A percentile compares a stretch with the other conserved stretches of the same genome.
Evolutionary conservation across 2,888 invertebrate species (phyloP).

Genomic region (Maniola hyperantus): DNA sequence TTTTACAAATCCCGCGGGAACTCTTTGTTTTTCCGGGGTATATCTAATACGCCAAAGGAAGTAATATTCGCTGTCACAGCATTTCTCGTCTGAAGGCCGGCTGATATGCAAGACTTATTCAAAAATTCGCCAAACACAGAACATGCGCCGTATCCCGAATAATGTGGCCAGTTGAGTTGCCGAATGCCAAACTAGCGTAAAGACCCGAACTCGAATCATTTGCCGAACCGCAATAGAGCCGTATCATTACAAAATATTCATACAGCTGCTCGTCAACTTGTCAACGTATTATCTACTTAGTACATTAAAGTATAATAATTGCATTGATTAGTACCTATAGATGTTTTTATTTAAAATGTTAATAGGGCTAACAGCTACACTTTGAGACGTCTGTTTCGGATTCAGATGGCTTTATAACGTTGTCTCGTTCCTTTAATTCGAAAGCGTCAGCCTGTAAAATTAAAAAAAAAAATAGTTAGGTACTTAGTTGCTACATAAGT

Average conservation of each 20-base stretch:
- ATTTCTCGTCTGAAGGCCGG: too few species aligned
- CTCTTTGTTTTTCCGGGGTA: too few species aligned
- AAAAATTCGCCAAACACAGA: too few species aligned
- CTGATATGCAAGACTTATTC: too few species aligned
- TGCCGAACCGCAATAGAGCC: too few species aligned
- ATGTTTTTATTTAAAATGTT: not conserved
- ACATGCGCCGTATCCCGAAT: too few species aligned
- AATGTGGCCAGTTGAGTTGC: too few species aligned
- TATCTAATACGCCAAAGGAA: too few species aligned
- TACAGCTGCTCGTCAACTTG: not conserved
- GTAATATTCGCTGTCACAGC: too few species aligned
- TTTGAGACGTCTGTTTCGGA: constrained; percentile 77
- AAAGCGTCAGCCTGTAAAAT: constrained; percentile 76
- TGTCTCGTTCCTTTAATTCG: constrained; percentile 75
- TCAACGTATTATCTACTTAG: not conserved
- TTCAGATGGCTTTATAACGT: constrained; percentile 75
- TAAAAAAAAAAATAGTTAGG: not conserved
- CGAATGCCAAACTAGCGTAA: too few species aligned
- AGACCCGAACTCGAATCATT: too few species aligned
- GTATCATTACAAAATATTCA: not conserved
- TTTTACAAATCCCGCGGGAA: too few species aligned
- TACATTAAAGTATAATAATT: not conserved
- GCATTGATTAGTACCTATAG: not conserved
- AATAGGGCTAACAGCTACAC: constrained; percentile 68
- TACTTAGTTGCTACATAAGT: not conserved